These are phyloP conservation scores for Columba janthina DNA, from an alignment of 2,113 vertebrate species.

Conservation along the genomic window DNA sequence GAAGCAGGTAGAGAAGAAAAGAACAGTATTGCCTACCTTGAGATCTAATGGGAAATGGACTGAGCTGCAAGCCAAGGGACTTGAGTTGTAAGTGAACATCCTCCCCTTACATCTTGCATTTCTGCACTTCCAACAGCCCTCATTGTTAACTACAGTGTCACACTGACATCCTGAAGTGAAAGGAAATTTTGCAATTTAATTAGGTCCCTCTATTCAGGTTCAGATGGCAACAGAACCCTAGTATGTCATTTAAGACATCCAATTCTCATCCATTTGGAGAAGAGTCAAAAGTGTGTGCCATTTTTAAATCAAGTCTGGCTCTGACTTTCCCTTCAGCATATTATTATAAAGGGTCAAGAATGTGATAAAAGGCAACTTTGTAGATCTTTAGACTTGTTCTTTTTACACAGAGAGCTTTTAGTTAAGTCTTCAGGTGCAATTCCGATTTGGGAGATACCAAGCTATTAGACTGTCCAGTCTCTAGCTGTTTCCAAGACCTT, in stretches of 20 bases:
- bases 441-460: not conserved
- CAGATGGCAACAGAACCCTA: not conserved
- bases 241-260: not conserved
- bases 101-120: not conserved
- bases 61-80: not conserved
- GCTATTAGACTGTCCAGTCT: not conserved
- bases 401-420: not conserved
- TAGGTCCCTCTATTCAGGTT: not conserved
- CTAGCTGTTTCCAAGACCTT: not conserved
- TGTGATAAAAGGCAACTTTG: not conserved
- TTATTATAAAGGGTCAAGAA: not conserved
- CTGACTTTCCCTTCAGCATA: not conserved
- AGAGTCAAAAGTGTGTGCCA: not conserved
- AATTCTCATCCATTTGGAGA: not conserved
- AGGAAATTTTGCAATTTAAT: not conserved
- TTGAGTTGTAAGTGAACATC: not conserved
- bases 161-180: not conserved
- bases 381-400: not conserved
- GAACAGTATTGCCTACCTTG: not conserved
- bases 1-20: not conserved
- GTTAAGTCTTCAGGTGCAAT: not conserved
- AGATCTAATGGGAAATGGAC: not conserved
- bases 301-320: not conserved
- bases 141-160: not conserved
- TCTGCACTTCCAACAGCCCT: not conserved